Evolutionary conservation across 2,797 vertebrate genomes (phyloP).

Genomic region (Cyclura pinguis): DNA sequence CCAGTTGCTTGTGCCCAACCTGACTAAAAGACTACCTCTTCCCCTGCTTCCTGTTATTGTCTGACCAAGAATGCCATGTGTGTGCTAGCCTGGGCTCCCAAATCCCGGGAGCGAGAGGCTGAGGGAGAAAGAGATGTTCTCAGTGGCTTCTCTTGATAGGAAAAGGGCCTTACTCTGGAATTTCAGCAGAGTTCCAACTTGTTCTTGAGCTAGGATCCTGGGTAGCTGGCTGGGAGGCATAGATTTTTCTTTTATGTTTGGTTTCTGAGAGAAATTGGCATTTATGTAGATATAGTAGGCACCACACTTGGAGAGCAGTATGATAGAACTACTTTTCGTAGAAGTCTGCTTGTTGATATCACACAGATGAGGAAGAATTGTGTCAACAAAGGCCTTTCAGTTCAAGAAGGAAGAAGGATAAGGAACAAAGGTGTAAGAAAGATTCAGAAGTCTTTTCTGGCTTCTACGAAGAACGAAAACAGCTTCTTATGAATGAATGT

Average conservation of each 20-base stretch:
- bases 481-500: not conserved
- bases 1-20: not conserved
- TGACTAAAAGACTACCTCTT: not conserved
- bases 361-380: not conserved
- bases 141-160: not conserved
- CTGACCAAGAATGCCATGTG: not conserved
- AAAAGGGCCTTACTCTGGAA: not conserved
- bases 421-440: not conserved
- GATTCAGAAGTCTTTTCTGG: not conserved
- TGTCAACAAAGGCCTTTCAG: not conserved
- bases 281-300: not conserved
- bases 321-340: not conserved
- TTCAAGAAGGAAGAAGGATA: not conserved
- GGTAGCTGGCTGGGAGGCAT: not conserved
- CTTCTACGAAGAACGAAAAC: not conserved
- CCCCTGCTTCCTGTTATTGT: not conserved
- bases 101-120: not conserved
- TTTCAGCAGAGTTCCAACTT: not conserved
- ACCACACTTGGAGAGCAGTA: not conserved
- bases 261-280: not conserved
- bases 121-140: not conserved
- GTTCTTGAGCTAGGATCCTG: not conserved
- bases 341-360: not conserved
- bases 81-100: not conserved
- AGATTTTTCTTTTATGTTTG: not conserved